These are phyloP conservation scores for Poliocrania exsul DNA, from an alignment of 2,797 vertebrate genomes.

Conservation along the genomic window DNA sequence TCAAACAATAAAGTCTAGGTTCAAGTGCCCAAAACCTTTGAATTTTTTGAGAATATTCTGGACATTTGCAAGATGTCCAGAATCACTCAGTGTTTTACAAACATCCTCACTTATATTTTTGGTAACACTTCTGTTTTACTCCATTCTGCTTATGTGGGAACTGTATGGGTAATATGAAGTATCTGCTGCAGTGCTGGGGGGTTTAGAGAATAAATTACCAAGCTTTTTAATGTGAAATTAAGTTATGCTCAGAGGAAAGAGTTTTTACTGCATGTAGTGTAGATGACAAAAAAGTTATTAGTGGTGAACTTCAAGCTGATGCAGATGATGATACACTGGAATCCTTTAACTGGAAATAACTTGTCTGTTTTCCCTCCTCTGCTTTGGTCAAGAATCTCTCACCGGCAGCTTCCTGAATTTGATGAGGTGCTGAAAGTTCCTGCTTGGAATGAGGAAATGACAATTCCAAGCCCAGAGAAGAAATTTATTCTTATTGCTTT, in stretches of 20 bases:
- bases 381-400: conserved; percentile 72
- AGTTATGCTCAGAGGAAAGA: not conserved
- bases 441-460: not conserved
- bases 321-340: not conserved
- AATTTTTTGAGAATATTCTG: not conserved
- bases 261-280: not conserved
- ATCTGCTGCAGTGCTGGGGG: not conserved
- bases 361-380: not conserved
- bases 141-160: not conserved
- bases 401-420: conserved; percentile 72
- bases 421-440: conserved; percentile 76
- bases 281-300: not conserved
- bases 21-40: not conserved
- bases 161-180: not conserved
- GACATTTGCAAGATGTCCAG: not conserved
- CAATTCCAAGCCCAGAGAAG: conserved; percentile 73
- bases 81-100: not conserved
- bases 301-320: not conserved
- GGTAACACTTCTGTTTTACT: not conserved
- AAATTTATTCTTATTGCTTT: conserved; percentile 83
- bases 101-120: not conserved
- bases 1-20: not conserved
- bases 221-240: not conserved
- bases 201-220: not conserved
- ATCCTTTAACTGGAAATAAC: not conserved